These are phyloP conservation scores for Choristoneura rosaceana DNA, from an alignment of 2,888 invertebrate species.

Conservation along the genomic window DNA sequence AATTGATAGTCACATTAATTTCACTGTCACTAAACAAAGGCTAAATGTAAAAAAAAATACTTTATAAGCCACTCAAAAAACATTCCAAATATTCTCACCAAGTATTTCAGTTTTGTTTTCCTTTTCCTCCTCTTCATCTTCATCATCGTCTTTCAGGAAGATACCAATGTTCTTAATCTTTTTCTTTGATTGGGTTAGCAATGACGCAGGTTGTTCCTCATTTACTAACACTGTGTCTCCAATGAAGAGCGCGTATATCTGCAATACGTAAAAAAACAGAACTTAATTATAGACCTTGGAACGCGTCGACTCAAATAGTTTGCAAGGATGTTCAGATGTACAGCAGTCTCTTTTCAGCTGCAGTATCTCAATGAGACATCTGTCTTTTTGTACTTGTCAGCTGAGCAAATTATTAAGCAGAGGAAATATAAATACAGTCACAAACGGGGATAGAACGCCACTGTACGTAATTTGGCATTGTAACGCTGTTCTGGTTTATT, in stretches of 20 bases:
- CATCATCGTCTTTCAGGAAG: conserved; percentile 95
- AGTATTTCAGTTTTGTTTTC: conserved; percentile 91
- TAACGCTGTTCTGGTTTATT: too few relatives aligned
- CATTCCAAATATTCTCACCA: conserved; percentile 71
- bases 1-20: too few relatives aligned
- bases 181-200: conserved; percentile 97
- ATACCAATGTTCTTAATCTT: conserved; percentile 98
- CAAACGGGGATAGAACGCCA: too few relatives aligned
- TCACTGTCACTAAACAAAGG: too few relatives aligned
- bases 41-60: background rate
- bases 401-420: too few relatives aligned
- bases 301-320: too few relatives aligned
- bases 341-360: too few relatives aligned
- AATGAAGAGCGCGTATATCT: conserved; percentile 95
- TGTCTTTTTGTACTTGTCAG: too few relatives aligned
- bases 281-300: background rate
- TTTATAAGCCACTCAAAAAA: conserved; percentile 4
- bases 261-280: conserved; percentile 32
- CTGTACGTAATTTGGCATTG: too few relatives aligned
- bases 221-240: conserved; percentile 99
- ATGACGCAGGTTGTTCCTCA: conserved; percentile 93
- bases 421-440: too few relatives aligned
- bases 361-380: too few relatives aligned
- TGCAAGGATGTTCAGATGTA: too few relatives aligned
- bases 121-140: conserved; percentile 93